phyloP scores from a whole-genome alignment of 2,797 vertebrate species.

The Thunnus albacares region DNA sequence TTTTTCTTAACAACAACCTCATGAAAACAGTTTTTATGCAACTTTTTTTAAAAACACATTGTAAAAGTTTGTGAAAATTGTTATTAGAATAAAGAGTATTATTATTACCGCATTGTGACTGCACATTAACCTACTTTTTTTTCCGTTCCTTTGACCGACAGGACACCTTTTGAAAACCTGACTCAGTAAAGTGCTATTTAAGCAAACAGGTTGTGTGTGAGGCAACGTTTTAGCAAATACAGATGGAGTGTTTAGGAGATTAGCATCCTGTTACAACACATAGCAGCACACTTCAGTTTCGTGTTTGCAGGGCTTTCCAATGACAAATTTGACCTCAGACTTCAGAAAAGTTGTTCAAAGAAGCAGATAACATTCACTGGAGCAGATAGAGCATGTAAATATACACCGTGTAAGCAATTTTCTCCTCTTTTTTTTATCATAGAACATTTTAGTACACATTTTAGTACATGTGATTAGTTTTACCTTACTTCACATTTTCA shows the following conservation, averaged over 20 bases:
- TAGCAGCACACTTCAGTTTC: conserved; percentile 62
- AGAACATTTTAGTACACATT: conserved; percentile 35
- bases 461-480: conserved; percentile 12
- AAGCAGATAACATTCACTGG: conserved; percentile 61
- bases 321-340: conserved; percentile 73
- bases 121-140: conserved; percentile 43
- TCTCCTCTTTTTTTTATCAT: conserved; percentile 19
- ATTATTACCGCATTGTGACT: background rate
- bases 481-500: conserved; percentile 13
- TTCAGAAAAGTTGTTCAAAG: conserved; percentile 71
- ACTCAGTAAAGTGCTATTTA: conserved; percentile 55
- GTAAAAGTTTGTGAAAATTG: background rate
- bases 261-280: conserved; percentile 79
- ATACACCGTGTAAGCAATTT: conserved; percentile 52
- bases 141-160: conserved; percentile 39
- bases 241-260: conserved; percentile 77
- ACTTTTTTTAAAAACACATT: background rate
- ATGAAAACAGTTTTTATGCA: background rate
- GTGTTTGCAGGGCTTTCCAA: conserved; percentile 71
- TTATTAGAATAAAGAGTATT: background rate
- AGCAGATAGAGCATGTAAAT: conserved; percentile 61
- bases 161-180: conserved; percentile 50
- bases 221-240: conserved; percentile 78
- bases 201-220: conserved; percentile 69
- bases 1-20: background rate